These are phyloP conservation scores for Bedellia somnulentella DNA, from an alignment of 2,888 invertebrate genomes.

Conservation along the genomic window DNA sequence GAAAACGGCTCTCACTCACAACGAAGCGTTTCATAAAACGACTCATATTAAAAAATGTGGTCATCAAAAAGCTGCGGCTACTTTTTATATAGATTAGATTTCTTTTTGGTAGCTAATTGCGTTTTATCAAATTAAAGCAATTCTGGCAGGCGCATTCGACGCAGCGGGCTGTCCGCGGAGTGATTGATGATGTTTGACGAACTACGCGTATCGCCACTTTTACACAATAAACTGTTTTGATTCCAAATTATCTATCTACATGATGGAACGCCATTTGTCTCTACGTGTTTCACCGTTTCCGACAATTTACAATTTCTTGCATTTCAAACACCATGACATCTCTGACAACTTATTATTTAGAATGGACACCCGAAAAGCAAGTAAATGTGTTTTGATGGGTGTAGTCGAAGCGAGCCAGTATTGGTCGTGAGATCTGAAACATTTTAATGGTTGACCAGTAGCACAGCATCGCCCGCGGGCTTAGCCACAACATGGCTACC, in stretches of 20 bases:
- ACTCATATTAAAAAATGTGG: constrained; percentile 25
- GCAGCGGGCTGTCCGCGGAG: constrained; percentile 20
- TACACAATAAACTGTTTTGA: constrained; percentile 58
- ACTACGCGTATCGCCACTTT: constrained; percentile 40
- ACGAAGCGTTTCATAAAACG: no score
- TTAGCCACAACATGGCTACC: constrained; percentile 5
- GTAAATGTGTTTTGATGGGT: no score
- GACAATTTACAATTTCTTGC: no score
- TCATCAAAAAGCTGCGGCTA: constrained; percentile 41
- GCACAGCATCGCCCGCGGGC: constrained; percentile 14
- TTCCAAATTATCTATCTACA: constrained; percentile 41
- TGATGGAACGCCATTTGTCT: constrained; percentile 47
- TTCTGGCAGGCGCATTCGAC: constrained; percentile 31
- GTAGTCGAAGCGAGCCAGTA: not conserved
- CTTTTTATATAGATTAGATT: constrained; percentile 43
- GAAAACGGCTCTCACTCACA: no score
- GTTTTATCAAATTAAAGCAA: constrained; percentile 59
- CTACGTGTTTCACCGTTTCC: no score
- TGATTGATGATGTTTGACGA: constrained; percentile 57
- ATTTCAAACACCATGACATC: no score
- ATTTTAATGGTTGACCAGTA: constrained; percentile 9
- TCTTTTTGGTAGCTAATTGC: constrained; percentile 60
- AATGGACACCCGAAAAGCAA: no score
- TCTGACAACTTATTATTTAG: no score
- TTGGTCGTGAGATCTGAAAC: constrained; percentile 5